Percentiles rank a stretch among this genome's conserved stretches.
These are phyloP conservation scores for Centroberyx gerrardi DNA, from an alignment of 2,797 vertebrate species.

Conservation along the genomic window DNA sequence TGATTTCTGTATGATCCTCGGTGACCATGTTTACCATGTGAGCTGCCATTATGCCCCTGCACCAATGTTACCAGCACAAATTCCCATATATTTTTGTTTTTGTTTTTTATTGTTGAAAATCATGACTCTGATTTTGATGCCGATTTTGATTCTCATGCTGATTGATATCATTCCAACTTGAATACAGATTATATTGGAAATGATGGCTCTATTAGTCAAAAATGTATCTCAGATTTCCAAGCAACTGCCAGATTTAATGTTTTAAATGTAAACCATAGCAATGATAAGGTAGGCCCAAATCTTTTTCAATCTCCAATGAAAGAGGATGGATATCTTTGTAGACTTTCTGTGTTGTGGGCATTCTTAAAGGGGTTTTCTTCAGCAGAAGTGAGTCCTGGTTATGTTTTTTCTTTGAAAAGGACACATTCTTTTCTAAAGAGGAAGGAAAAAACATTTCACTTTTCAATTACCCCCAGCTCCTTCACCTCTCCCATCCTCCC, in stretches of 20 bases:
- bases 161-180: neutral
- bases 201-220: conserved; percentile 12
- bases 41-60: neutral
- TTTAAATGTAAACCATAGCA: conserved; percentile 51
- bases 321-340: conserved; percentile 68
- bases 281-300: conserved; percentile 60
- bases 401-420: conserved; percentile 82
- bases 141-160: neutral
- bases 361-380: conserved; percentile 61
- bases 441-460: conserved; percentile 83
- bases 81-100: neutral
- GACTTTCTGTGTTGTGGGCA: conserved; percentile 44
- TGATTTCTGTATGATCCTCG: neutral
- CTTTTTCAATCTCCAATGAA: conserved; percentile 53
- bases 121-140: neutral
- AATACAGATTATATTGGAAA: conserved; percentile 13
- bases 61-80: neutral
- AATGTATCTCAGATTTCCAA: conserved; percentile 19
- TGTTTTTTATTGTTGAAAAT: neutral
- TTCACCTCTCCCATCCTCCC: conserved; percentile 87
- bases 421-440: conserved; percentile 78
- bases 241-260: conserved; percentile 24
- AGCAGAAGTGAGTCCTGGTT: conserved; percentile 70
- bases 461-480: conserved; percentile 88
- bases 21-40: no score